Conservation (phyloP, 2,797 vertebrate genomes). For the Myiotriccus ornatus region DNA sequence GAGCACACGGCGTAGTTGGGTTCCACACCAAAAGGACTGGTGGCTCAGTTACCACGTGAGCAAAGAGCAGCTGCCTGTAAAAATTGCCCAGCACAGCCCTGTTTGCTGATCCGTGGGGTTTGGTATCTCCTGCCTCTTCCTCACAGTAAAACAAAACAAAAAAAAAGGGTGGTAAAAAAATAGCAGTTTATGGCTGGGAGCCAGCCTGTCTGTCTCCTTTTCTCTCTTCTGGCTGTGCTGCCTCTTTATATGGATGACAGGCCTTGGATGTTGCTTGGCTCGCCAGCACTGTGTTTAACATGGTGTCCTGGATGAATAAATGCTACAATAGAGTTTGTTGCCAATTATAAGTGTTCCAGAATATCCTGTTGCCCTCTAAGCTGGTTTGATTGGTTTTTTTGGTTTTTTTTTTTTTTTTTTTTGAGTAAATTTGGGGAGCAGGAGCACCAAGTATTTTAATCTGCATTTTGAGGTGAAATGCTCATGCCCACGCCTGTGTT, state of each 20-base stretch:
- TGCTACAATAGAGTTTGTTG: conserved; percentile 39
- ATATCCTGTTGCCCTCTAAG: conserved; percentile 40
- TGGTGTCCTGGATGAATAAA: conserved; percentile 47
- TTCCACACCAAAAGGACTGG: background rate
- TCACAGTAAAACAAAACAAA: background rate
- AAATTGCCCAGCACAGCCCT: conserved; percentile 25
- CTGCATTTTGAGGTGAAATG: conserved; percentile 50
- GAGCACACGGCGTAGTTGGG: background rate
- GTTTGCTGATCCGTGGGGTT: conserved; percentile 43
- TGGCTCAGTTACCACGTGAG: background rate
- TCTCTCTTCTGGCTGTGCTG: conserved; percentile 59
- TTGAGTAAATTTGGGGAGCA: conserved; percentile 50
- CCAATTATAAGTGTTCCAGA: conserved; percentile 44
- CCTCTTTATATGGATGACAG: conserved; percentile 59
- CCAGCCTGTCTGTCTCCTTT: conserved; percentile 50
- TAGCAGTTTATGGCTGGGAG: conserved; percentile 52
- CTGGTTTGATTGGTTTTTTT: background rate
- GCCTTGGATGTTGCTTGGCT: conserved; percentile 62
- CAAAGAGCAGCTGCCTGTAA: conserved; percentile 23
- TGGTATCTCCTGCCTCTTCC: conserved; percentile 20
- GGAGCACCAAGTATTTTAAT: conserved; percentile 60
- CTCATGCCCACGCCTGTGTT: background rate
- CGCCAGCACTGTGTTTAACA: conserved; percentile 51
- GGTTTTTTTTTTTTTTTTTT: background rate
- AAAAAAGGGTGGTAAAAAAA: background rate